A percentile compares a stretch with the other conserved stretches of the same genome.
Conservation (phyloP, 64 coral and sea anemone species). For the Stichodactyla helianthus region DNA sequence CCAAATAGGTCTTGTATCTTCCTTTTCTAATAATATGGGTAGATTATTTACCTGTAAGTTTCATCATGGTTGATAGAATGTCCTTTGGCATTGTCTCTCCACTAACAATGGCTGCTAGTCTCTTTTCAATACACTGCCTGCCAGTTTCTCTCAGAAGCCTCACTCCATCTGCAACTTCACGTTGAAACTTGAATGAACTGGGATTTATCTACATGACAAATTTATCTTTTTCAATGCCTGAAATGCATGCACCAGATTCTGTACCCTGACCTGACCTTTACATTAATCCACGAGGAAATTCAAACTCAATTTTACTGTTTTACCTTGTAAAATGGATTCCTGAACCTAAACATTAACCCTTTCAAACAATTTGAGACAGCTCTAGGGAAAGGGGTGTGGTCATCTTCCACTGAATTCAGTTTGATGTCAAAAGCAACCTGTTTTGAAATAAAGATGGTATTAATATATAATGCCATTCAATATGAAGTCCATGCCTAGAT, state of each 20-base stretch:
- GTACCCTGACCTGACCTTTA: too few species aligned
- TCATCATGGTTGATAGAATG: constrained; percentile 63
- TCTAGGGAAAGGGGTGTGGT: constrained; percentile 28
- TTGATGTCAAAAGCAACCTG: constrained; percentile 52
- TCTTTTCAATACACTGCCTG: constrained; percentile 63
- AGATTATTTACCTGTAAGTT: constrained; percentile 9
- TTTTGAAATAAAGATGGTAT: not conserved
- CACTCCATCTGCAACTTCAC: constrained; percentile 41
- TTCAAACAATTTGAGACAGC: constrained; percentile 31
- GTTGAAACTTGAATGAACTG: constrained; percentile 2
- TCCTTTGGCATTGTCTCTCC: constrained; percentile 49
- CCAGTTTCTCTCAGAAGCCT: constrained; percentile 68
- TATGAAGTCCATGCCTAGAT: too few species aligned
- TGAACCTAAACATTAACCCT: constrained; percentile 1
- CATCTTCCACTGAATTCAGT: constrained; percentile 25
- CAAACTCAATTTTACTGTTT: not conserved
- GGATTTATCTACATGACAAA: not conserved
- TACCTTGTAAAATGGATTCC: constrained; percentile 48
- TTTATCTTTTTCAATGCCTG: not conserved
- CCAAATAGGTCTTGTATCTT: too few species aligned
- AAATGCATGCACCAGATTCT: not conserved
- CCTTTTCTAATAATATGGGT: too few species aligned
- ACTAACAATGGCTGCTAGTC: constrained; percentile 32
- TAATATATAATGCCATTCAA: too few species aligned
- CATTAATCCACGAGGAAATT: not conserved